Evolutionary conservation across 2,888 invertebrate species (phyloP).

Genomic region (Phaedon cochleariae): DNA sequence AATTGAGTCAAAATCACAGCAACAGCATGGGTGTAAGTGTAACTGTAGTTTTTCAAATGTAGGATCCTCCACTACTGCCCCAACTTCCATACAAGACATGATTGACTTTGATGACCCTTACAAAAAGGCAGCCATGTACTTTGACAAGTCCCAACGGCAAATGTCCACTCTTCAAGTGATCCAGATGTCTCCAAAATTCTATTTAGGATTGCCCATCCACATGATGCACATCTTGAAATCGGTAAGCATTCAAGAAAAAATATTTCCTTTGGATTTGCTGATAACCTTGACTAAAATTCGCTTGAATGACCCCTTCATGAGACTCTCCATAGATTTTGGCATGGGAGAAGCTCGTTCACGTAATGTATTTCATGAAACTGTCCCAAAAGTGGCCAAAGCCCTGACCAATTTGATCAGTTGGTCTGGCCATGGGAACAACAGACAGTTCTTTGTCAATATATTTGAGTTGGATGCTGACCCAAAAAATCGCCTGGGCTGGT

Average conservation of each 20-base stretch:
- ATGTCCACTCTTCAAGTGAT: neutral
- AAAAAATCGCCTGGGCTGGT: neutral
- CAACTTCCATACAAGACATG: neutral
- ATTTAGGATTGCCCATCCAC: neutral
- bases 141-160: neutral
- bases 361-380: neutral
- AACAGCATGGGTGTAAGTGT: neutral
- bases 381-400: neutral
- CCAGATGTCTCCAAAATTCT: slow-evolving; percentile 2
- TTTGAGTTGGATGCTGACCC: neutral
- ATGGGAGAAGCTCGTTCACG: neutral
- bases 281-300: slow-evolving; percentile 1
- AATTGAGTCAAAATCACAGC: neutral
- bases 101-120: neutral
- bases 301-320: neutral
- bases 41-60: neutral
- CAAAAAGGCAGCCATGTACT: neutral
- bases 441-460: neutral
- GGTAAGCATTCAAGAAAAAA: neutral
- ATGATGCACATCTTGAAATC: neutral
- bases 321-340: neutral
- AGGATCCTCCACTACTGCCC: neutral
- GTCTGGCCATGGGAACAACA: neutral
- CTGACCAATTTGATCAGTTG: neutral
- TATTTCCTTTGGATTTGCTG: slow-evolving; percentile 1